Evolutionary conservation across 2,113 vertebrate species (phyloP), one percentile per base, ranked within the genome.

Genomic region (Eulemur macaco): DNA sequence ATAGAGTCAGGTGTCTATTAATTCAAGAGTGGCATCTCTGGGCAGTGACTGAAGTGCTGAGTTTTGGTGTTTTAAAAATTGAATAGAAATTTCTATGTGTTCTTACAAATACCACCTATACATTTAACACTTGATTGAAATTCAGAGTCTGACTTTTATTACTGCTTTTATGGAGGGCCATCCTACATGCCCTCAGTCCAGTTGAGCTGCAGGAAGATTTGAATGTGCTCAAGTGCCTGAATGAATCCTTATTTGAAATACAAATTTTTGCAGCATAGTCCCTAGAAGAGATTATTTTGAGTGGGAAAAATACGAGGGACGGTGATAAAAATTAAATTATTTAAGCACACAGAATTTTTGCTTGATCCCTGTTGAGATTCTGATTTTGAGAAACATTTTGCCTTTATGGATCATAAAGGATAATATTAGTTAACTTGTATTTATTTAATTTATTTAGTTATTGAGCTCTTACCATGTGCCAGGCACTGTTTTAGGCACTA

Each of bases 381-480:
- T 82, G 68, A 63, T 90, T 87, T 93, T 76, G 10, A 81, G 31
- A 81, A 82, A 29, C 10, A 89, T 63, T 95, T 89, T 89, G 27
- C 14, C 27, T 12, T 86, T 21, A 58, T 68, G 37, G 71, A 8
- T 83, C 18, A 31, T 39, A 71, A 37, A 50, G 45, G 9, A 83
- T 50, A 34, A 74, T 45, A 60, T 25, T 45, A 58, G 52, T 13
- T 64, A 77, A 31, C 58, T 27, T 56, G 18, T 56, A 56, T 56
- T 56, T 71, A 39, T 23, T 56, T 56, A 21, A 56, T 42, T 73
- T 42, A 73, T 42, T 39, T 42, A 71, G 64, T 86, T 52, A 52
- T 3, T 39, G 58, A 86, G 6, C 10, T 76, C 29, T 63, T 78
- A 69, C 58, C 83, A 8, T 73, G 52, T 31, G 15, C 27, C 69